Conservation (phyloP, 2,797 vertebrate genomes). For the Enteromius viviparus region DNA sequence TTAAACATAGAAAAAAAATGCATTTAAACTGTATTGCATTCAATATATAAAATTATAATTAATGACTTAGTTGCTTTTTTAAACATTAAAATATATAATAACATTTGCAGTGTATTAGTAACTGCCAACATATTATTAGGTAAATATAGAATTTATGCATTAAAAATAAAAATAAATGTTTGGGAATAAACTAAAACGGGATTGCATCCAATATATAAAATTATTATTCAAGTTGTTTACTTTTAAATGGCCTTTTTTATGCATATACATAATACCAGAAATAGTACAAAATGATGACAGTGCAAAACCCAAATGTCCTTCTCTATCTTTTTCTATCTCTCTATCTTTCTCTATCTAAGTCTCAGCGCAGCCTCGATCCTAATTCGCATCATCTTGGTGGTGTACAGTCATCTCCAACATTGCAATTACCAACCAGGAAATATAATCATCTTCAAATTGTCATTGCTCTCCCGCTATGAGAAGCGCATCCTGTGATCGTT, state of each 20-base stretch:
- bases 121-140: background rate
- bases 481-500: constrained; percentile 28
- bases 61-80: background rate
- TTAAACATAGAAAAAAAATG: too few relatives aligned
- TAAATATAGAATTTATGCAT: background rate
- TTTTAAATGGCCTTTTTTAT: background rate
- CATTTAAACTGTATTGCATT: background rate
- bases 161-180: background rate
- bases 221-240: background rate
- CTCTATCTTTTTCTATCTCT: constrained; percentile 10
- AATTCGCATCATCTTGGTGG: constrained; percentile 12
- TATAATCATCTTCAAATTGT: constrained; percentile 52
- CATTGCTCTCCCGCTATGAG: constrained; percentile 51
- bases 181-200: background rate
- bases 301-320: background rate
- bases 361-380: constrained; percentile 34
- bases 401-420: constrained; percentile 52
- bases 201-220: background rate
- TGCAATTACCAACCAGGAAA: constrained; percentile 54
- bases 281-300: background rate
- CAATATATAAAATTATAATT: background rate
- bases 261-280: background rate
- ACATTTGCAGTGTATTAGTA: background rate
- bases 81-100: too few relatives aligned
- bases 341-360: too few relatives aligned